Conservation (phyloP, 2,797 vertebrate genomes). For the Pseudochaenichthys georgianus region DNA sequence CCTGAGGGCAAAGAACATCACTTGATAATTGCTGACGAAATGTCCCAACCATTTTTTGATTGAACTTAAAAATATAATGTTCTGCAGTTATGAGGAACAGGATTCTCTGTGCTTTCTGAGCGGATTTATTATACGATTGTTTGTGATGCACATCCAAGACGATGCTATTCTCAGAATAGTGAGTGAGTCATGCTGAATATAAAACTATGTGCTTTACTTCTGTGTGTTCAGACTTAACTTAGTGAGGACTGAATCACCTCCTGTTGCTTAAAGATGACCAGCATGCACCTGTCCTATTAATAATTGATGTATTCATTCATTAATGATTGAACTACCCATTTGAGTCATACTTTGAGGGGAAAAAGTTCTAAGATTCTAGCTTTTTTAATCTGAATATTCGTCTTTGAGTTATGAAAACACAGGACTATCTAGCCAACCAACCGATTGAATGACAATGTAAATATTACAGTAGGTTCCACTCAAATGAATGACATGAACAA, state of each 20-base stretch:
- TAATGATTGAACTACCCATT: too few relatives aligned
- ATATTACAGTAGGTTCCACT: too few relatives aligned
- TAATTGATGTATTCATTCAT: too few relatives aligned
- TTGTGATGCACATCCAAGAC: not conserved
- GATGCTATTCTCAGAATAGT: not conserved
- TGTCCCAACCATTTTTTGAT: not conserved
- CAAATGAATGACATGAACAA: not conserved
- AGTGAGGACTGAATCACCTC: not conserved
- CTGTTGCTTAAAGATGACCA: not conserved
- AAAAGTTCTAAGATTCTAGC: too few relatives aligned
- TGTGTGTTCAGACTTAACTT: not conserved
- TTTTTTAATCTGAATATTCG: too few relatives aligned
- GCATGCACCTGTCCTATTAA: not conserved
- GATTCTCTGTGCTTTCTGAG: too few relatives aligned
- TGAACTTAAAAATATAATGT: too few relatives aligned
- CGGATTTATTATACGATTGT: not conserved
- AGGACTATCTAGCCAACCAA: too few relatives aligned
- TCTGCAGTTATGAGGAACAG: too few relatives aligned
- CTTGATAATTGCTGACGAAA: not conserved
- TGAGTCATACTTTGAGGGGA: too few relatives aligned
- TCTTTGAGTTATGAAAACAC: too few relatives aligned
- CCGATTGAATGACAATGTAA: too few relatives aligned
- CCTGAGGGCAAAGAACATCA: not conserved
- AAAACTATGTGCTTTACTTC: not conserved
- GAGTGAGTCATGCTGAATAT: not conserved